Evolutionary conservation across 1,140 invertebrate species (phyloP).

Genomic region (Sycophila sp.): DNA sequence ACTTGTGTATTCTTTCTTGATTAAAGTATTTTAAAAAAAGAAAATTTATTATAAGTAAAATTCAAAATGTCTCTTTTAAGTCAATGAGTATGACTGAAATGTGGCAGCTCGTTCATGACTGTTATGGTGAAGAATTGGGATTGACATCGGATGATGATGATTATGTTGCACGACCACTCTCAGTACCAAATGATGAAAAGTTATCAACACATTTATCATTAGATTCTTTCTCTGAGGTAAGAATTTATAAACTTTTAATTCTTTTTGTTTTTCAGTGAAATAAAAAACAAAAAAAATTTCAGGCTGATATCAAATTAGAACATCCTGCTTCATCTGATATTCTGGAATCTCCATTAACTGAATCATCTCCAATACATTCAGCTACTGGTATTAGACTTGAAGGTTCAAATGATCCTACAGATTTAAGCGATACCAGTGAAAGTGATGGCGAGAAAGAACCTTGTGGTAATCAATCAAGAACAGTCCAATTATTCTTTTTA

Average conservation of each 20-base stretch:
- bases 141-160: conserved; percentile 94
- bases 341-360: conserved; percentile 40
- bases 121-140: conserved; percentile 92
- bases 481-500: no score
- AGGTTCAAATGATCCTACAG: conserved; percentile 70
- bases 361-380: conserved; percentile 34
- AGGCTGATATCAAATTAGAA: conserved; percentile 47
- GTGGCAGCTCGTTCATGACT: conserved; percentile 88
- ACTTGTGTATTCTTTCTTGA: conserved; percentile 32
- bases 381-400: conserved; percentile 42
- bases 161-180: conserved; percentile 70
- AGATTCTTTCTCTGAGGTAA: conserved; percentile 69
- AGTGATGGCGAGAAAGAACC: conserved; percentile 76
- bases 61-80: conserved; percentile 56
- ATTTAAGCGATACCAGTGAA: conserved; percentile 85
- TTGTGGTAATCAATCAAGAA: conserved; percentile 52
- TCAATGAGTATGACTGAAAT: conserved; percentile 87
- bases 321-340: conserved; percentile 42
- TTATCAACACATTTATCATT: conserved; percentile 66
- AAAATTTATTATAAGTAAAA: conserved; percentile 1
- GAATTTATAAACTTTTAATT: neutral
- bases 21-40: conserved; percentile 2
- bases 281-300: neutral
- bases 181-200: conserved; percentile 68
- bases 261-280: neutral